Base-by-base conservation (phyloP, 2,113 vertebrate genomes). In the Saguinus imperator region DNA sequence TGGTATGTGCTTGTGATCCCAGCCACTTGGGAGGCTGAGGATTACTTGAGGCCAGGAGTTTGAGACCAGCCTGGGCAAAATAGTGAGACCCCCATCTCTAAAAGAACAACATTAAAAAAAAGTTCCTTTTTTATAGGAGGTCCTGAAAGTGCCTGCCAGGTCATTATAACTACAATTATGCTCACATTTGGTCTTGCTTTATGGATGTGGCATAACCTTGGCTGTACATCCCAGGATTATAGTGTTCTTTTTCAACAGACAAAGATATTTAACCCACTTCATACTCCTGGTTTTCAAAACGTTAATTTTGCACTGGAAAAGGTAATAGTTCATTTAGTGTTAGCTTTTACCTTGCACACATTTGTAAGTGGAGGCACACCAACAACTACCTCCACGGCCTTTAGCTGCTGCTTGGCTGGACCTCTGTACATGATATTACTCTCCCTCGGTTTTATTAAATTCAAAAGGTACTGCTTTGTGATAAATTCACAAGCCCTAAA, bases 221-320 rank as follows among this genome's bases (percentile, higher is more conserved):
- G 68, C 35, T 83, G 16, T 52, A 35, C 4, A 64, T 35, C 11
- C 76, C 75, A 93, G 48, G 25, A 80, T 58, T 66, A 29, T 43
- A 37, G 25, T 43, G 57, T 82, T 92, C 58, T 66, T 64, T 43
- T 84, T 86, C 32, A 91, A 9, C 8, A 40, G 18, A 48, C 23
- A 8, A 90, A 82, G 40, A 94, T 11, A 6, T 48, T 80, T 91
- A 79, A 90, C 48, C 32, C 5, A 0, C 79, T 89, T 75, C 50
- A 50, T 45, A 55, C n/a, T 3, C 7, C 1, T 14, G 16, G 37
- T 68, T 86, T 95, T 86, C 21, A 89, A 50, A 68, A 92, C 32
- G n/a, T 83, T 93, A 50, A 83, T 66, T 91, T 73, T 94, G 35
- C 48, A 68, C 70, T 68, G 29, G 72, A 91, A 61, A 91, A 86